Conservation (phyloP, 2,113 vertebrate species). For the Aphelocoma coerulescens region DNA sequence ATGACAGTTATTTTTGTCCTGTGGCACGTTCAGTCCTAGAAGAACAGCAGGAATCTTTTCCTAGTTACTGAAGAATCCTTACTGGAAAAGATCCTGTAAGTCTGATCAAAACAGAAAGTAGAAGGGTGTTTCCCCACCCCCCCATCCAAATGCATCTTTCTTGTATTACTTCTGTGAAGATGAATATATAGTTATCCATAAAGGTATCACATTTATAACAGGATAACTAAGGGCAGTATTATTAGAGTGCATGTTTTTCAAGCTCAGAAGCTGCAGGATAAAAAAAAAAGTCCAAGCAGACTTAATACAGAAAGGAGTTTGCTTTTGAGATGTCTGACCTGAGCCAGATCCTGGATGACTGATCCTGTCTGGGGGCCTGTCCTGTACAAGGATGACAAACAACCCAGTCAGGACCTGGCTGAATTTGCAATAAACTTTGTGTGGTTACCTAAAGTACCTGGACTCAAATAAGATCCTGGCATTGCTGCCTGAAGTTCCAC, state of each 20-base stretch:
- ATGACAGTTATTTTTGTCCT: background rate
- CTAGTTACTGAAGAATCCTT: background rate
- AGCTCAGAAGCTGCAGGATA: background rate
- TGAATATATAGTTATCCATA: background rate
- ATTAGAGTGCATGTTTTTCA: background rate
- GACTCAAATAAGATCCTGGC: background rate
- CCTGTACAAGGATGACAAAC: background rate
- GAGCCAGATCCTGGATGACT: background rate
- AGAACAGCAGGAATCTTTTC: background rate
- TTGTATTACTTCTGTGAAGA: background rate
- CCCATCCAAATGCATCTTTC: background rate
- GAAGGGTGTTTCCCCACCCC: rapidly evolving
- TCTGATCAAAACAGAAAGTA: background rate
- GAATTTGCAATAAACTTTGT: background rate
- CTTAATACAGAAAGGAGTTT: background rate
- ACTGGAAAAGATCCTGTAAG: background rate
- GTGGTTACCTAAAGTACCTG: background rate
- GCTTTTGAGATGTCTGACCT: background rate
- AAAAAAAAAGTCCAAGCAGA: background rate
- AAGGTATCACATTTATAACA: background rate
- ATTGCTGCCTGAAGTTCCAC: background rate
- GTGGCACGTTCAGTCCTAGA: background rate
- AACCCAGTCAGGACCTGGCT: background rate
- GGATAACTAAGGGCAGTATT: background rate
- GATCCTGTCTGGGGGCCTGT: too few relatives aligned